Base-by-base conservation (phyloP, 2,797 vertebrate genomes). In the Bradypodion ventrale region DNA sequence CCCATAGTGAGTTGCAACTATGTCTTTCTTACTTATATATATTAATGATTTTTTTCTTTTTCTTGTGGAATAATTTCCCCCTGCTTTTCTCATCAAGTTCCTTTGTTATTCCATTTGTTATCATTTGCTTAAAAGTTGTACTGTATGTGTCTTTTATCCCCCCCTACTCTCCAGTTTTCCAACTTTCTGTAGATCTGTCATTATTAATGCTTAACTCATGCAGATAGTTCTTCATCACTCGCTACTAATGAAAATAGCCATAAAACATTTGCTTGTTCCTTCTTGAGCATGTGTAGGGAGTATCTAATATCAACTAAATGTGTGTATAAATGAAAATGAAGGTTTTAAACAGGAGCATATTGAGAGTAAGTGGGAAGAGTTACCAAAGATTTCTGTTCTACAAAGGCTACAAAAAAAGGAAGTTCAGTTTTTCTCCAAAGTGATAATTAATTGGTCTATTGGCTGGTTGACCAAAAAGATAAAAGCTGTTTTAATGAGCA, bases 71-170 rank as follows among this genome's bases (percentile, higher is more conserved):
- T 52, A 60, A 75, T 32, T 29, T 46, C 15, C 2, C 25, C 73
- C 5, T 89, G 82, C 73, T 89, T 82, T 46, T 83, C 40, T 89
- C 65, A 75, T 78, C 35, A 49, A 66, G 3, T 73, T 86, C 86
- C 66, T 66, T 46, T 85, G 12, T 88, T 89, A 84, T 9, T 13
- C 78, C 59, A 83, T 90, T 85, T 91, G 82, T 91, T 87, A 63
- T 37, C 29, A 46, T 88, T 85, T 88, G 23, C 27, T 74, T 83
- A 46, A 83, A 37, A 80, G 80, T 90, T 83, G 59, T 88, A 82
- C 59, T 82, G 29, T 83, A 19, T 23, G 56, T 62, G n/a, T n/a
- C 37, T 79, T 86, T 29, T 87, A 88, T 89, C 46, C 90, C 92
- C 62, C 21, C 68, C 65, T n/a, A n/a, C n/a, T n/a, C n/a, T n/a